Base-by-base conservation (phyloP, 37 sponge, comb jelly and placozoan species). In the Petrosia ficiformis region DNA sequence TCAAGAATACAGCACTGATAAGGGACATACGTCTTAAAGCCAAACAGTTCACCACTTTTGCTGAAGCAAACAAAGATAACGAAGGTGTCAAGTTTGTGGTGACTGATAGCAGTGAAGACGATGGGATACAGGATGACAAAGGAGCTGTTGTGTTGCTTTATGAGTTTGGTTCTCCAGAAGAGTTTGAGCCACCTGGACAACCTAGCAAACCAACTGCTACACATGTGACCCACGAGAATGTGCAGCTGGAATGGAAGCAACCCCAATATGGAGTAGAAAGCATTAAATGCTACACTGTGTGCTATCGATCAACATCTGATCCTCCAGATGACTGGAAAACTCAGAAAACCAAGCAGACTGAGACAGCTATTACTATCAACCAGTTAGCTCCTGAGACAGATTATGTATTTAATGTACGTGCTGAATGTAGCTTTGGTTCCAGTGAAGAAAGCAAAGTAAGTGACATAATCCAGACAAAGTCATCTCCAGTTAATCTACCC, bases 191-290 rank as follows among this genome's bases (percentile, higher is more conserved):
- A 8, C 63, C 63, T 61, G 63, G 63, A 26, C 63, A 5, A 26
- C 63, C 63, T n/a, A 29, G 63, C n/a, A 61, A 61, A n/a, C 63
- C 74, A 44, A 3, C 52, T 3, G 74, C 74, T 36, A 73, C 36
- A 4, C 36, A 3, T 4, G 41, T 76, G 1, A 34, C 63, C 3
- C 3, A 32, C 26, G 65, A 61, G 28, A 76, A 65, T 34, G 39
- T 76, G 28, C 40, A 22, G 3, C 1, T 73, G 4, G 33, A 5
- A 16, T 76, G 77, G 77, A 4, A 30, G 1, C n/a, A 2, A 36
- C 77, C 77, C 42, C 2, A 59, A 30, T 31, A 61, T 76, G 77
- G 77, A 11, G 16, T 30, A 58, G 42, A 32, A 5, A 38, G 5
- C 29, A 48, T 76, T 60, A 4, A 29, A 16, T 26, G 2, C 1